Evolutionary conservation across 2,113 vertebrate genomes (phyloP).

Genomic region (Catharus bicknelli): DNA sequence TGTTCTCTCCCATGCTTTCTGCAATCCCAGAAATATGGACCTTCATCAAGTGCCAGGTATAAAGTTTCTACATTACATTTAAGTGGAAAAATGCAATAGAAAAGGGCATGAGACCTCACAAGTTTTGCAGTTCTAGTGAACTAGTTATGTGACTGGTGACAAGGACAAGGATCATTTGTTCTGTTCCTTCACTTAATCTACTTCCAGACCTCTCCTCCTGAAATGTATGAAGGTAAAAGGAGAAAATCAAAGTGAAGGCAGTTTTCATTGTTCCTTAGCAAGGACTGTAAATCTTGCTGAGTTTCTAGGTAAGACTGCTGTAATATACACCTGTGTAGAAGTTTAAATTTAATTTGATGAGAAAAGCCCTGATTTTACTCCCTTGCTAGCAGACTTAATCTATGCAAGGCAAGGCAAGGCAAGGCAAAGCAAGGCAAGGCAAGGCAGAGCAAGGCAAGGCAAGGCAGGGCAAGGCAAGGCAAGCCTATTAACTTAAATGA

Average conservation of each 20-base stretch:
- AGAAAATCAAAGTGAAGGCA: background rate
- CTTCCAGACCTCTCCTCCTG: background rate
- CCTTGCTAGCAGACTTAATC: background rate
- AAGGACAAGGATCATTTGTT: background rate
- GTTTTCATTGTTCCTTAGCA: background rate
- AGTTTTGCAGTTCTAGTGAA: background rate
- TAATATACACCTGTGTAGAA: background rate
- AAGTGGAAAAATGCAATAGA: background rate
- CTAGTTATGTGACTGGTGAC: background rate
- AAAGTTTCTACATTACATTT: background rate
- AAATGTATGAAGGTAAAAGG: background rate
- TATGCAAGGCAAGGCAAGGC: background rate
- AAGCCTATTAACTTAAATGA: background rate
- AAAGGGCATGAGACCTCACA: background rate
- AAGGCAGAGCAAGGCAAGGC: background rate
- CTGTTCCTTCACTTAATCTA: background rate
- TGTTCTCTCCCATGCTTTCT: background rate
- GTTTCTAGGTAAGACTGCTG: background rate
- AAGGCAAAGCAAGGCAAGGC: background rate
- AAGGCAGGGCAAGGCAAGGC: background rate
- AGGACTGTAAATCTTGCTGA: background rate
- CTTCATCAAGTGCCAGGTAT: background rate
- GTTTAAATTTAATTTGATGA: background rate
- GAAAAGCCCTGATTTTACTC: background rate
- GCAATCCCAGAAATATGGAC: rapidly evolving